Base-by-base conservation (phyloP, 2,888 invertebrate genomes). In the Pterostichus niger region DNA sequence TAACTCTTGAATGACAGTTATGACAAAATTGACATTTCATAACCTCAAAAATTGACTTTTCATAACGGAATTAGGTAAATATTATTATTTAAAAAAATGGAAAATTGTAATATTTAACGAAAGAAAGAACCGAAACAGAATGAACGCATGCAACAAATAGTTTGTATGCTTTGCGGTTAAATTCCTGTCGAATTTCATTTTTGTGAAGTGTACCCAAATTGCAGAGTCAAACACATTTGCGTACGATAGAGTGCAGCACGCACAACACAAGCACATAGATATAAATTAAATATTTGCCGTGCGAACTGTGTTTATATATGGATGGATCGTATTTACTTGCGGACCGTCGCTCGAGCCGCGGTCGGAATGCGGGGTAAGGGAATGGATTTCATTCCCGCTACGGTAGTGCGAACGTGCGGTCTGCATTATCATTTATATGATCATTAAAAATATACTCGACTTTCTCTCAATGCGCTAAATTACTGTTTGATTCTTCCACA, bases 231-330 rank as follows among this genome's bases (percentile, higher is more conserved):
- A 40, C 40, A 40, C 40, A 59, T 59, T 59, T 11, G 35, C 35
- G 64, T 35, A n/a, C 35, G 13, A 13, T 33, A 31, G 64, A 64
- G n/a, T 64, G 49, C 49, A 49, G 11, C 64, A 35, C 64, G 35
- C 64, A 35, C 33, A 13, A 35, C 33, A 35, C 64, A 56, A 17
- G 56, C 56, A 40, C 68, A 44, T 31, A 44, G 77, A 56, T 17
- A 59, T 56, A 77, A 77, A 77, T 77, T 56, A 77, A 77, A 77
- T 77, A 77, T 77, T 77, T 77, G 77, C 59, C 17, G 54, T 77
- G 77, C 56, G 40, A 33, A 56, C 40, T 13, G 40, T 54, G 40
- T 54, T 77, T 59, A 77, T 54, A 59, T 77, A 56, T 77, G 77
- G 54, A 54, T 76, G 76, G n/a, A 76, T 35, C 35, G 52, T 76